Base-by-base conservation (phyloP, 1,140 invertebrate species). In the Platorchestia sp. region DNA sequence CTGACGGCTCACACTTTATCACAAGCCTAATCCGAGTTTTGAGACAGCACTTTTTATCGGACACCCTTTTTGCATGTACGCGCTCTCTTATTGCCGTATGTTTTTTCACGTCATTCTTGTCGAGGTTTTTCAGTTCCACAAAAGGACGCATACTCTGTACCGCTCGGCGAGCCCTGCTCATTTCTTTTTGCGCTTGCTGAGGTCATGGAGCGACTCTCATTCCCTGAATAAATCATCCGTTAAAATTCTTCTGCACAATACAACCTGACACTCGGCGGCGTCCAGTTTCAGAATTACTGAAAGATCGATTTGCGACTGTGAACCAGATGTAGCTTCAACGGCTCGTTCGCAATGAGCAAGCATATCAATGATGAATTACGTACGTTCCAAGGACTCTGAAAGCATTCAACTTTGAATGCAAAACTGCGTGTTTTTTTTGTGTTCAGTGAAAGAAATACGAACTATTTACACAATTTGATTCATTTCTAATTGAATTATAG, bases 1-100 rank as follows among this genome's bases (percentile, higher is more conserved):
- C 43, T 93, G 91, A 93, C 91, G 91, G 91, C 91, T 44, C 36
- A 93, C 91, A 93, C 91, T 93, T 93, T 93, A 93, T 93, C 91
- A 93, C 91, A 45, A 93, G 91, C 45, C 45, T 93, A 93, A 93
- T 93, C 91, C 91, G 41, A 93, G 91, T 93, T 93, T 93, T 93
- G 91, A 93, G 43, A 45, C 91, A 93, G 43, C 43, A 36, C 43
- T 45, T 93, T 93, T 93, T 90, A 90, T 90, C 7, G 91, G 10
- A 42, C 43, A 42, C 44, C 43, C 43, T 93, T 93, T 93, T 93
- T 93, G 91, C 91, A 47, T 93, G 91, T 93, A 93, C 91, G 5
- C 87, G 87, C 59, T 75, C 59, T 75, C 59, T 75, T 75, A 75
- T 75, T 43, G 44, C 41, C 41, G 16, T 42, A 90, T 90, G 87